Evolutionary conservation across 1,140 invertebrate genomes (phyloP), one percentile per base, ranked within the genome.

Genomic region (Reticulitermes speratus): DNA sequence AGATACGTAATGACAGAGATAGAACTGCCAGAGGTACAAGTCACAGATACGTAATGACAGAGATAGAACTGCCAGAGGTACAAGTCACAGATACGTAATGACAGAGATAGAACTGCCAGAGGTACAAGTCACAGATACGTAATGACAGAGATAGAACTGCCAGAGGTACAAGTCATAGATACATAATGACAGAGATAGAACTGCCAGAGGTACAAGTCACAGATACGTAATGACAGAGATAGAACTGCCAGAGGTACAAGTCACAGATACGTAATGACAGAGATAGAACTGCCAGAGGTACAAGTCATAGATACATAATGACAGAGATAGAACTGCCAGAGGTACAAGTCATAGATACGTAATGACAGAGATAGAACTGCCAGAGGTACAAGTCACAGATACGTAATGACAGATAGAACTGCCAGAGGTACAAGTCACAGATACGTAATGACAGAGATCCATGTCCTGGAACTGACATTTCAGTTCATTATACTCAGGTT

Each of bases 1-100:
- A 59, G 21, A 23, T 5, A 59, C 6, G 6, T 59, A 59, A 14
- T 19, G 55, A 59, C 55, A 59, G 55, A 59, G 55, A 3, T 38
- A n/a, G n/a, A n/a, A n/a, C n/a, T n/a, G n/a, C n/a, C n/a, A 16
- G 90, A 90, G 87, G 93, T 94, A 90, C 90, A 87, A 87, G 30
- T 65, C 45, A 83, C 21, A 59, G 21, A 23, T 5, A 59, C 6
- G 6, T 59, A 59, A 14, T 19, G 55, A 59, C 55, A 59, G 55
- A 59, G 55, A 3, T 38, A n/a, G n/a, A n/a, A n/a, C n/a, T n/a
- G n/a, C n/a, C n/a, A 16, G 90, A 90, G 87, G 93, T 94, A 90
- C 90, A 87, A 87, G 30, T 65, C 45, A 83, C 21, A 59, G 21
- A 23, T 5, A 59, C 6, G 6, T 59, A 59, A 14, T 19, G 55